phyloP scores from a whole-genome alignment of 2,888 invertebrate genomes.

The Perithous albicinctus region DNA sequence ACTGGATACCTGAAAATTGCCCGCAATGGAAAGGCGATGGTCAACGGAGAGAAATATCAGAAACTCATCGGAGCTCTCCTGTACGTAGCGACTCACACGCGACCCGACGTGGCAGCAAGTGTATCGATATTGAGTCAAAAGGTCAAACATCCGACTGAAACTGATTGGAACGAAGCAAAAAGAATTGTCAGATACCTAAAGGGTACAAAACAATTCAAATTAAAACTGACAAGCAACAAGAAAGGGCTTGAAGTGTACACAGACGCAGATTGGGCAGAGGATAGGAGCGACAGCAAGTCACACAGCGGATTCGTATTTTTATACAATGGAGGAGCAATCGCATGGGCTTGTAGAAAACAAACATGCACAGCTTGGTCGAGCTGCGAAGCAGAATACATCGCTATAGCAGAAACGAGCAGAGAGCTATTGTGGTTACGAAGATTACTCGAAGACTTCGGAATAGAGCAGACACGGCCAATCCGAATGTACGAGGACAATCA shows the following conservation, averaged over 20 bases:
- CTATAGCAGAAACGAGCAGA: slow-evolving; percentile 50
- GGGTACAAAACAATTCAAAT: slow-evolving; percentile 55
- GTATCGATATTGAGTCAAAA: slow-evolving; percentile 64
- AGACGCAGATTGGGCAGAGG: slow-evolving; percentile 74
- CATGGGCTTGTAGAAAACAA: slow-evolving; percentile 61
- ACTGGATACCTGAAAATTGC: slow-evolving; percentile 51
- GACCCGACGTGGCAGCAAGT: slow-evolving; percentile 64
- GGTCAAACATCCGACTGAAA: slow-evolving; percentile 39
- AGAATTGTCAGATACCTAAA: slow-evolving; percentile 64
- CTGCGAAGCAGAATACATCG: slow-evolving; percentile 60
- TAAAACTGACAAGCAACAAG: slow-evolving; percentile 33
- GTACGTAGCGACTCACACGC: slow-evolving; percentile 61
- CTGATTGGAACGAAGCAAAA: slow-evolving; percentile 65
- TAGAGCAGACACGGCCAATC: slow-evolving; percentile 17
- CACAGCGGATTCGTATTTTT: slow-evolving; percentile 75
- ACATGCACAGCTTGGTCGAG: slow-evolving; percentile 43
- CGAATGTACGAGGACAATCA: slow-evolving; percentile 58
- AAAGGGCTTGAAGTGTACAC: slow-evolving; percentile 28
- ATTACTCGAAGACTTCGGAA: slow-evolving; percentile 38
- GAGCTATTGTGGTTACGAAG: slow-evolving; percentile 45
- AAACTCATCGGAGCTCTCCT: slow-evolving; percentile 63
- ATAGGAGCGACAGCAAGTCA: slow-evolving; percentile 74
- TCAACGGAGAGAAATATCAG: slow-evolving; percentile 32
- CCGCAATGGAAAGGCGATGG: slow-evolving; percentile 29
- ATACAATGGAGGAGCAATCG: slow-evolving; percentile 68